Evolutionary conservation across 1,140 invertebrate genomes (phyloP).

Genomic region (Drosophila kepulauana): DNA sequence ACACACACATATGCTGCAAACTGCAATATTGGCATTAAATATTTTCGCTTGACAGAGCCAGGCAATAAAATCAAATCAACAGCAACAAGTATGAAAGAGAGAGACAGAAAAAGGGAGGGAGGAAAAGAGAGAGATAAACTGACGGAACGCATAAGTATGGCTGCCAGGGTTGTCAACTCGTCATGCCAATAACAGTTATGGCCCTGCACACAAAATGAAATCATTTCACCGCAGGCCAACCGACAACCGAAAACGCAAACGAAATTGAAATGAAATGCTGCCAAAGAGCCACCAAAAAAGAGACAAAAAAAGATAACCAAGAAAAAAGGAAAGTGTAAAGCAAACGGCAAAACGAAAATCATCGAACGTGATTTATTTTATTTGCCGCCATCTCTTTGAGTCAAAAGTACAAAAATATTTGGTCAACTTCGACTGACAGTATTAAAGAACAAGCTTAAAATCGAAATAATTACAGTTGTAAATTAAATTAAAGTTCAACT

Average conservation of each 20-base stretch:
- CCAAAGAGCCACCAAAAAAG: conserved; percentile 30
- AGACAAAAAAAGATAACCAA: conserved; percentile 7
- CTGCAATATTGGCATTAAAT: conserved; percentile 48
- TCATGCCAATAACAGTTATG: conserved; percentile 35
- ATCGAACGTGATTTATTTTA: conserved; percentile 72
- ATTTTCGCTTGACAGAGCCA: conserved; percentile 41
- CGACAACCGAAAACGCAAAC: conserved; percentile 2
- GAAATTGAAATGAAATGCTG: conserved; percentile 20
- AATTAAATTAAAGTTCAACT: no score
- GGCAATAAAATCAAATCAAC: conserved; percentile 70
- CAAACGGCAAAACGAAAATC: conserved; percentile 41
- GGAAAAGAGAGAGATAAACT: background rate
- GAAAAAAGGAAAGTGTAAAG: background rate
- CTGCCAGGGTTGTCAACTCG: conserved; percentile 54
- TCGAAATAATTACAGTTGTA: no score
- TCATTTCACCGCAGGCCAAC: conserved; percentile 61
- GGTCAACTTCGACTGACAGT: conserved; percentile 24
- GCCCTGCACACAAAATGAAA: conserved; percentile 57
- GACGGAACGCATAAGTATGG: background rate
- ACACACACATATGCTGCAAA: background rate
- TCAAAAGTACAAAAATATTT: conserved; percentile 72
- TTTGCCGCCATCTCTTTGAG: conserved; percentile 67
- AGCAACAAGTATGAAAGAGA: conserved; percentile 54
- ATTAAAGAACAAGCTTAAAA: no score
- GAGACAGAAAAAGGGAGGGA: background rate